Conservation (phyloP, 2,888 invertebrate genomes). For the Cephus spinipes region DNA sequence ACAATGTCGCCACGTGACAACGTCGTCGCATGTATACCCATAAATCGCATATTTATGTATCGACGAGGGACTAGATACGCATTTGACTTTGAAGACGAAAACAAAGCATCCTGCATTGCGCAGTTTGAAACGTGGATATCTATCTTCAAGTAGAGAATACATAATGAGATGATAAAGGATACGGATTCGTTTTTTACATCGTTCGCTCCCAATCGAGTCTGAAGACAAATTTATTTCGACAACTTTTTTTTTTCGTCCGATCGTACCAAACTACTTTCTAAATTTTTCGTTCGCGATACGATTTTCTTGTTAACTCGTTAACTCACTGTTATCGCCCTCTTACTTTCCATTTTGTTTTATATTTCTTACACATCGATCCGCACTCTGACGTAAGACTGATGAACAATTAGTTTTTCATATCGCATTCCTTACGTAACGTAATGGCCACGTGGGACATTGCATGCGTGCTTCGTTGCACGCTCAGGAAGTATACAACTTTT, state of each 20-base stretch:
- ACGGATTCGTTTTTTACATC: background rate
- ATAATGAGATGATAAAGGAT: background rate
- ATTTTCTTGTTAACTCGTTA: background rate
- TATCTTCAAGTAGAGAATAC: background rate
- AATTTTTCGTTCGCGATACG: background rate
- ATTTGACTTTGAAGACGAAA: background rate
- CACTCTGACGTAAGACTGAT: background rate
- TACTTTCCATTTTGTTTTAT: background rate
- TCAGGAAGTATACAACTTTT: background rate
- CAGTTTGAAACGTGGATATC: background rate
- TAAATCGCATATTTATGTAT: background rate
- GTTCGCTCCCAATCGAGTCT: background rate
- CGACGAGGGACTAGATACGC: background rate
- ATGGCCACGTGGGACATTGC: background rate
- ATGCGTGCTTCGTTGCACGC: background rate
- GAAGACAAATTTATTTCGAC: background rate
- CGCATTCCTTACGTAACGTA: background rate
- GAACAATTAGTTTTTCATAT: background rate
- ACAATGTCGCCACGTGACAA: background rate
- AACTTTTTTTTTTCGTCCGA: background rate
- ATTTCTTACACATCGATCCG: background rate
- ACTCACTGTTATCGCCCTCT: background rate
- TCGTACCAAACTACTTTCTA: background rate
- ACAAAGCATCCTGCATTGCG: background rate
- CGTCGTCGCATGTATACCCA: background rate